These are phyloP conservation scores for Cyclophora punctaria DNA, from an alignment of 2,888 invertebrate genomes.

Conservation along the genomic window DNA sequence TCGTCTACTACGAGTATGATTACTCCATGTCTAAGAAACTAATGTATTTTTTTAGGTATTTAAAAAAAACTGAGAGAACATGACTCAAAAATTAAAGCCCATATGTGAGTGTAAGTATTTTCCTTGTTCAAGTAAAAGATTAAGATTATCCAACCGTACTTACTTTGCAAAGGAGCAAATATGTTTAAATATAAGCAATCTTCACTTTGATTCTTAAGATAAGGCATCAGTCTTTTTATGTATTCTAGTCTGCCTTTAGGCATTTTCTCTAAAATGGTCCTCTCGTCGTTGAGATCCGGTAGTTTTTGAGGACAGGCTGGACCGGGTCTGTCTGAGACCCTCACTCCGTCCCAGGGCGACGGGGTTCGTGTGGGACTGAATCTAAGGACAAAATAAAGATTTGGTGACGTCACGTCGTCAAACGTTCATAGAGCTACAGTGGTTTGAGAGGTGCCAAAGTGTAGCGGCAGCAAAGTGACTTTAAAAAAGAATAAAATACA, in stretches of 20 bases:
- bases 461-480: too few relatives aligned
- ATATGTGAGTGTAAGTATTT: neutral
- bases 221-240: conserved; percentile 90
- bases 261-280: conserved; percentile 87
- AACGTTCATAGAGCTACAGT: too few relatives aligned
- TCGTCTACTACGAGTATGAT: too few relatives aligned
- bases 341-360: conserved; percentile 92
- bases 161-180: conserved; percentile 96
- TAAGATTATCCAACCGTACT: conserved; percentile 38
- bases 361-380: conserved; percentile 96
- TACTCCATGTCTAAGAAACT: too few relatives aligned
- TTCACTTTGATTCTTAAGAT: conserved; percentile 95
- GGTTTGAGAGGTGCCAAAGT: too few relatives aligned
- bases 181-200: conserved; percentile 98
- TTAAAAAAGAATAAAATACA: too few relatives aligned
- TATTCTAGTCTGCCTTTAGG: conserved; percentile 93
- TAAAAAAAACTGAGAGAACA: too few relatives aligned
- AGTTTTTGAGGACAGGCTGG: conserved; percentile 95
- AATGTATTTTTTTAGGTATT: too few relatives aligned
- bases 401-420: too few relatives aligned
- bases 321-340: conserved; percentile 85
- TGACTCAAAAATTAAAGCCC: too few relatives aligned
- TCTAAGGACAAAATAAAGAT: conserved; percentile 44
- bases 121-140: neutral
- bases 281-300: conserved; percentile 88